These are phyloP conservation scores for Tanypteryx hageni DNA, from an alignment of 2,888 invertebrate genomes.

Conservation along the genomic window DNA sequence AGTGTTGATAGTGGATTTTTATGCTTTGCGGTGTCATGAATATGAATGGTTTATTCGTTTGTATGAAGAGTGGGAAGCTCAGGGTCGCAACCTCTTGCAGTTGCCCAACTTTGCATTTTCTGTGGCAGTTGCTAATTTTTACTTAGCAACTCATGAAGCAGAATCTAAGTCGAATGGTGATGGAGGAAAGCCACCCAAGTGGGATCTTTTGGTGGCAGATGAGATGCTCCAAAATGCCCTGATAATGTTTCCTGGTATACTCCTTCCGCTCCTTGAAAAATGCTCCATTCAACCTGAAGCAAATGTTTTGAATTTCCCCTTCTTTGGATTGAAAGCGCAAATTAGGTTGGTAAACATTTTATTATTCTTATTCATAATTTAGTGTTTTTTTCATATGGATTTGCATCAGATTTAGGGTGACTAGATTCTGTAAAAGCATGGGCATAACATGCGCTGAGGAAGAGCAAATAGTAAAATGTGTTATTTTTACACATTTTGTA, in stretches of 20 bases:
- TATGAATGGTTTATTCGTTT: slow-evolving; percentile 82
- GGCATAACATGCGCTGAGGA: too few species aligned
- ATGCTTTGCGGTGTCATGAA: slow-evolving; percentile 86
- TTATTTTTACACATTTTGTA: slow-evolving; percentile 12
- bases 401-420: too few species aligned
- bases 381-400: neutral
- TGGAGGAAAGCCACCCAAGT: slow-evolving; percentile 72
- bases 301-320: slow-evolving; percentile 78
- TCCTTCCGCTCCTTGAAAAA: slow-evolving; percentile 85
- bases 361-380: neutral
- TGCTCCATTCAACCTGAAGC: slow-evolving; percentile 85
- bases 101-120: slow-evolving; percentile 94
- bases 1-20: slow-evolving; percentile 87
- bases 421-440: too few species aligned
- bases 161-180: slow-evolving; percentile 69
- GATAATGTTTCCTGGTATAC: slow-evolving; percentile 88
- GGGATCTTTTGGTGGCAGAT: slow-evolving; percentile 74
- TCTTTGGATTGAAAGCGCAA: slow-evolving; percentile 74
- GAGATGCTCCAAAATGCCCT: slow-evolving; percentile 85
- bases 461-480: neutral
- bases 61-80: slow-evolving; percentile 79
- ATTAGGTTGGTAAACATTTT: slow-evolving; percentile 73
- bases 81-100: slow-evolving; percentile 83
- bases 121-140: slow-evolving; percentile 85
- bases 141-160: slow-evolving; percentile 74